Conservation (phyloP, 2,113 vertebrate genomes). For the Todiramphus chloris region DNA sequence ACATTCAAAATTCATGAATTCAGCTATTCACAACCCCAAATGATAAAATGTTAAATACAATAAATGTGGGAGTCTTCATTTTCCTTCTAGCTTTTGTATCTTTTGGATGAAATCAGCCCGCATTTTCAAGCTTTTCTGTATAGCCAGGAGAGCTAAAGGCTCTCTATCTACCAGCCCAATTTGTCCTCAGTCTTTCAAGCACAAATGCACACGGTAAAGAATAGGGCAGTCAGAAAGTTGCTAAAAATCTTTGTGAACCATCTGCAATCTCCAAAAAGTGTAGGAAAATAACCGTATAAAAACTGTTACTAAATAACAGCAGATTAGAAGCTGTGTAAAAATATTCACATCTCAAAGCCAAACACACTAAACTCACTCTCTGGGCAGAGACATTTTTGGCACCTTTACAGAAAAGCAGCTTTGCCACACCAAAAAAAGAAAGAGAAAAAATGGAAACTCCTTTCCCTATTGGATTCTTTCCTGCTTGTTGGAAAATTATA, state of each 20-base stretch:
- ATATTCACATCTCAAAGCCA: conserved; percentile 42
- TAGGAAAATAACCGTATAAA: conserved; percentile 21
- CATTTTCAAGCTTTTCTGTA: conserved; percentile 4
- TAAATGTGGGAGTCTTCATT: conserved; percentile 14
- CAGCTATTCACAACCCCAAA: background rate
- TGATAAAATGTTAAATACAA: conserved; percentile 47
- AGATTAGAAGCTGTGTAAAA: conserved; percentile 42
- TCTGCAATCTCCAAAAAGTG: background rate
- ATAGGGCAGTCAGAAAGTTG: conserved; percentile 24
- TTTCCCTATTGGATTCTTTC: conserved; percentile 41
- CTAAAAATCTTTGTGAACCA: background rate
- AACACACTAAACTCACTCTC: conserved; percentile 53
- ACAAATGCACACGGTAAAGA: background rate
- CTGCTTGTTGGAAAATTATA: conserved; percentile 14
- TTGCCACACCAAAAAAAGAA: conserved; percentile 24
- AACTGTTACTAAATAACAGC: conserved; percentile 23
- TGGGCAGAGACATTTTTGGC: conserved; percentile 41
- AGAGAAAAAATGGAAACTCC: conserved; percentile 11
- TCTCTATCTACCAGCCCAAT: background rate
- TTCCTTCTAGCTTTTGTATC: conserved; percentile 2
- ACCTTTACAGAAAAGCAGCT: conserved; percentile 35
- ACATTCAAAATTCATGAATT: conserved; percentile 57
- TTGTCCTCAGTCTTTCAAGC: background rate
- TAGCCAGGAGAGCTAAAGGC: background rate
- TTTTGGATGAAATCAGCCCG: background rate